These are phyloP conservation scores for Thecophora atra DNA, from an alignment of 2,888 invertebrate genomes.

Conservation along the genomic window DNA sequence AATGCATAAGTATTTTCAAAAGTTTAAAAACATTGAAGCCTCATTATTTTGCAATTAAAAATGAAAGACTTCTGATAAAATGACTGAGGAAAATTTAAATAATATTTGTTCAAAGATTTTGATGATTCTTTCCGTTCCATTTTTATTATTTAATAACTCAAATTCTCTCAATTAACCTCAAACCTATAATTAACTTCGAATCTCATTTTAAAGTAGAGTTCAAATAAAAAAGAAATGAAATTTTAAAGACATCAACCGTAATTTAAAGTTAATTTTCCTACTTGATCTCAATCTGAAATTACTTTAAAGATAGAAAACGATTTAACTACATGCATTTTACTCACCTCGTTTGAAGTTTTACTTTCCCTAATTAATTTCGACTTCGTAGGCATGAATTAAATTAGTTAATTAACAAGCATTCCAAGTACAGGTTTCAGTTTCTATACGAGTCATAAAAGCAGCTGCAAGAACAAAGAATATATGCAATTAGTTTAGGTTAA, in stretches of 20 bases:
- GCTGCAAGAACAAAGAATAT: slow-evolving; percentile 9
- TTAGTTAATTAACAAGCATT: slow-evolving; percentile 1
- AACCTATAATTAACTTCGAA: background rate
- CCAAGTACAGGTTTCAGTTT: background rate
- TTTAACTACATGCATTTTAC: background rate
- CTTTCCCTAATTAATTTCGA: slow-evolving; percentile 24
- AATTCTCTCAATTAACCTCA: background rate
- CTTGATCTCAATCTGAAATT: no score
- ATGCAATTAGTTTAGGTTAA: background rate
- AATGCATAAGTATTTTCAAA: no score
- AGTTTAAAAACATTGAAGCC: no score
- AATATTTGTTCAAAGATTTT: background rate
- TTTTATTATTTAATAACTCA: no score
- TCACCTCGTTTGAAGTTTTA: slow-evolving; percentile 12
- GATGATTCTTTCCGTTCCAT: background rate
- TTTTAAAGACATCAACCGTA: background rate
- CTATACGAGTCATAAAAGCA: background rate
- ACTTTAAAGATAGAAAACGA: no score
- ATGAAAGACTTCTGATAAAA: no score
- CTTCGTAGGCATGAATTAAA: slow-evolving; percentile 23
- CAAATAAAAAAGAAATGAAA: background rate
- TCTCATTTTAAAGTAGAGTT: background rate
- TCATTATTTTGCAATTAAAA: no score
- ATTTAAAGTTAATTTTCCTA: no score
- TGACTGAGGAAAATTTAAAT: no score